Evolutionary conservation across 2,113 vertebrate species (phyloP), one percentile per base, ranked within the genome.

Genomic region (Plectropomus leopardus): DNA sequence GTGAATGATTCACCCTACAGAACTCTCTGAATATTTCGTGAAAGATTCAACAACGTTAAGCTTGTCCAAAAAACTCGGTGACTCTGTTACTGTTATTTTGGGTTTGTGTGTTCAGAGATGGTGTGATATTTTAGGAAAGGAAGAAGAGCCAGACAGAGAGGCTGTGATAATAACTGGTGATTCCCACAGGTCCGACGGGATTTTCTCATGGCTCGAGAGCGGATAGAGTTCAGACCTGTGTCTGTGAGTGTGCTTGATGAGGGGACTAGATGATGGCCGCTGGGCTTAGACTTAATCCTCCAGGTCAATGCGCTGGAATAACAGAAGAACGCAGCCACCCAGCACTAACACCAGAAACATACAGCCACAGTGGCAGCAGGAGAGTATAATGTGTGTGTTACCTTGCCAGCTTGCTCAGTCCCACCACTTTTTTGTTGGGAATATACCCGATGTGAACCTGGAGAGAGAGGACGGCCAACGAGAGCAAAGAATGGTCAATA

Each of bases 361-460:
- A 76, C 72, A 85, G 58, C 24, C 40, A 61, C 80, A 55, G 71
- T 80, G 76, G 54, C 76, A 74, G 59, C 45, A 59, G 68, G 24
- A 40, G 60, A 23, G 36, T 65, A 30, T 47, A 13, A 16, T 76
- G 34, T 78, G 34, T 19, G 50, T 78, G 61, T 85, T 92, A 95
- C 94, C 93, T 95, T 87, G 95, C 95, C 88, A 95, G 85, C 70
- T 96, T 95, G 85, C 88, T 91, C 64, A 95, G 91, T 48, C 93
- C 94, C 78, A 94, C 93, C 69, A 93, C 94, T 92, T 95, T 96
- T 85, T 95, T 95, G 85, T 90, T 95, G 68, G 94, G 90, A 71
- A 96, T 88, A 54, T 96, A 95, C 34, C 92, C 96, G 34, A 95
- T 94, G 68, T 95, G 93, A 72, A 96, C 94, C 94, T 96, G 83